A percentile compares a stretch with the other conserved stretches of the same genome.
These are phyloP conservation scores for Epinotia demarniana DNA, from an alignment of 2,888 invertebrate species.

Conservation along the genomic window DNA sequence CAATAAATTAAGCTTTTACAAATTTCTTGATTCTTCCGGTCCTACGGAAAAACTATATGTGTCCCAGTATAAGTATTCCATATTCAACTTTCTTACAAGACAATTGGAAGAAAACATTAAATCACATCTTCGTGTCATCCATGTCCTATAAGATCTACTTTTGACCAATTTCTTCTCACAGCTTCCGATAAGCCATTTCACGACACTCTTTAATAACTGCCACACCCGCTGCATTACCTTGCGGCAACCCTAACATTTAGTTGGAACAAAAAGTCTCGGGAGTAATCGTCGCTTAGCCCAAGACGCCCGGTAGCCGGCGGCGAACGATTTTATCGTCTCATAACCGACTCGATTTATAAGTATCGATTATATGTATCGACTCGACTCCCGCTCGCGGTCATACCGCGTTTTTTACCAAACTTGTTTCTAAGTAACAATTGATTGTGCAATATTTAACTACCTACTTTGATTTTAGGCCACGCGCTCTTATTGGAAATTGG, in stretches of 20 bases:
- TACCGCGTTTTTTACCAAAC: slow-evolving; percentile 71
- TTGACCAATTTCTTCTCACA: not conserved
- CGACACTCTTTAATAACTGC: not conserved
- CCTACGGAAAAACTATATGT: not conserved
- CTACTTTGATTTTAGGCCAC: slow-evolving; percentile 4
- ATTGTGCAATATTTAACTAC: slow-evolving; percentile 46
- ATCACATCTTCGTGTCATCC: not conserved
- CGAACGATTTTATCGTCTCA: slow-evolving; percentile 83
- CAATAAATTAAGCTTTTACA: too few species aligned
- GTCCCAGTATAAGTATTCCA: too few species aligned
- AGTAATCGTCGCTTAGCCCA: slow-evolving; percentile 82
- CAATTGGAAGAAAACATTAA: not conserved
- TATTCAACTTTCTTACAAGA: not conserved
- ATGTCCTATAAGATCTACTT: not conserved
- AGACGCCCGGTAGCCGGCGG: slow-evolving; percentile 83
- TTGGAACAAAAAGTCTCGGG: slow-evolving; percentile 51
- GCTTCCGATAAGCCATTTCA: not conserved
- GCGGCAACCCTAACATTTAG: slow-evolving; percentile 38
- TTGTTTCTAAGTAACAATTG: slow-evolving; percentile 57
- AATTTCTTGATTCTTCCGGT: too few species aligned
- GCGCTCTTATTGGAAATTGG: slow-evolving; percentile 19
- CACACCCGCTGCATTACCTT: slow-evolving; percentile 14
- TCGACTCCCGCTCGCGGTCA: slow-evolving; percentile 72
- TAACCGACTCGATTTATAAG: slow-evolving; percentile 84
- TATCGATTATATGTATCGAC: slow-evolving; percentile 83